phyloP scores from a whole-genome alignment of 2,113 vertebrate species.

The Kryptolebias marmoratus region DNA sequence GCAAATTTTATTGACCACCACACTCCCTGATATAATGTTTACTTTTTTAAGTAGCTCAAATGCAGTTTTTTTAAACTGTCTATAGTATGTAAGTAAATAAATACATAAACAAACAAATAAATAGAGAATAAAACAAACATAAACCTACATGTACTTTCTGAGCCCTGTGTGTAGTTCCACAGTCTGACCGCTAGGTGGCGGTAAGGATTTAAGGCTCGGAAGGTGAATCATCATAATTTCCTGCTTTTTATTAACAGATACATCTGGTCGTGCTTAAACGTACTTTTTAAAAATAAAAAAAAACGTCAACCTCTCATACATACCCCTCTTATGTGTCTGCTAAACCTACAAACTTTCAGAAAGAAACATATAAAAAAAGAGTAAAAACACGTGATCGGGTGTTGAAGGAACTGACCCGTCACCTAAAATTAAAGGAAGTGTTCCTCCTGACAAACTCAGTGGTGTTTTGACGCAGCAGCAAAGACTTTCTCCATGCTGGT shows the following conservation, averaged over 20 bases:
- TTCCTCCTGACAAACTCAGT: neutral
- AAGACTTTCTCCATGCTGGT: fast-evolving
- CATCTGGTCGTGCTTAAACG: no score
- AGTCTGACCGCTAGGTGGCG: neutral
- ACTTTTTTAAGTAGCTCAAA: no score
- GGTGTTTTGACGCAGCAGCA: neutral
- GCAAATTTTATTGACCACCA: no score
- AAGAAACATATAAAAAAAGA: neutral
- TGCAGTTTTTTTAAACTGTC: no score
- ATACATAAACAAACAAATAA: no score
- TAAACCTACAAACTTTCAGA: no score
- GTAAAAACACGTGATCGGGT: neutral
- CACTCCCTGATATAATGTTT: no score
- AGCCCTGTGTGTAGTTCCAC: neutral
- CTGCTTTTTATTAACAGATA: neutral
- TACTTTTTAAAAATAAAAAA: neutral
- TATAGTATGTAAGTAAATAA: no score
- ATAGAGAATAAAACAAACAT: no score
- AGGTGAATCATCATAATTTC: neutral
- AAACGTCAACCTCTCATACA: neutral
- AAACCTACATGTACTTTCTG: no score
- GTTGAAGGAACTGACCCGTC: neutral
- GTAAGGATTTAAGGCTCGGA: no score
- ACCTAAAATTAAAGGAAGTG: slow-evolving; percentile 34
- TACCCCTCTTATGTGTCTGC: no score